Percentiles rank a stretch among this genome's conserved stretches.
These are phyloP conservation scores for Spodoptera picta DNA, from an alignment of 2,888 invertebrate species.

Conservation along the genomic window DNA sequence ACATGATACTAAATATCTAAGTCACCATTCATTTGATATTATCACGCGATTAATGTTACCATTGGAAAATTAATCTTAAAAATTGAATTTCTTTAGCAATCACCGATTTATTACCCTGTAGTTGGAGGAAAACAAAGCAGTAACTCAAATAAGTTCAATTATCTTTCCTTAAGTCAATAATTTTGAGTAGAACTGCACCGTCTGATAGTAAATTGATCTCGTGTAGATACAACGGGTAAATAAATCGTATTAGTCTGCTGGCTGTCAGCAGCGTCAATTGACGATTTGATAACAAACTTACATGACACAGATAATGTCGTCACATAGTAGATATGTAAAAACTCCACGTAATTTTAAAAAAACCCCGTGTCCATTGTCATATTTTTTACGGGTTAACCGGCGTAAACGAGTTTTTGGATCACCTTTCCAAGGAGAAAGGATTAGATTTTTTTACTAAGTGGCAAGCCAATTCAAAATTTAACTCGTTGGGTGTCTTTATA, in stretches of 20 bases:
- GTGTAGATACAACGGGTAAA: slow-evolving; percentile 12
- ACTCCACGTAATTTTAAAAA: too few species aligned
- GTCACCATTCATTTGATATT: neutral
- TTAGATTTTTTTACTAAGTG: too few species aligned
- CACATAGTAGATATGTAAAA: neutral
- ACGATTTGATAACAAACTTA: slow-evolving; percentile 3
- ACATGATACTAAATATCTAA: too few species aligned
- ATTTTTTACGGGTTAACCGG: too few species aligned
- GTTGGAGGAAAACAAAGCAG: slow-evolving; percentile 43
- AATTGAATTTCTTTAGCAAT: slow-evolving; percentile 19
- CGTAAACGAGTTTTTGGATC: too few species aligned
- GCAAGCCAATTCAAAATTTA: too few species aligned
- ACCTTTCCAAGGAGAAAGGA: too few species aligned
- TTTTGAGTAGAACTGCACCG: slow-evolving; percentile 19
- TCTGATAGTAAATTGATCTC: slow-evolving; percentile 41
- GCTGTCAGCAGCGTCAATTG: slow-evolving; percentile 14
- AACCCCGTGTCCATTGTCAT: too few species aligned
- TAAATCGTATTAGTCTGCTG: slow-evolving; percentile 29
- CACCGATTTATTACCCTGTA: slow-evolving; percentile 19
- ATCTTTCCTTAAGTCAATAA: slow-evolving; percentile 43
- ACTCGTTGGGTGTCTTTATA: too few species aligned
- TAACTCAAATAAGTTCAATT: slow-evolving; percentile 39
- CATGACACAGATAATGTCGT: slow-evolving; percentile 1
- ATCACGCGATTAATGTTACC: slow-evolving; percentile 1
- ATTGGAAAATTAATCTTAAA: slow-evolving; percentile 3